Evolutionary conservation across 2,113 vertebrate genomes (phyloP).

Genomic region (Pipra filicauda): DNA sequence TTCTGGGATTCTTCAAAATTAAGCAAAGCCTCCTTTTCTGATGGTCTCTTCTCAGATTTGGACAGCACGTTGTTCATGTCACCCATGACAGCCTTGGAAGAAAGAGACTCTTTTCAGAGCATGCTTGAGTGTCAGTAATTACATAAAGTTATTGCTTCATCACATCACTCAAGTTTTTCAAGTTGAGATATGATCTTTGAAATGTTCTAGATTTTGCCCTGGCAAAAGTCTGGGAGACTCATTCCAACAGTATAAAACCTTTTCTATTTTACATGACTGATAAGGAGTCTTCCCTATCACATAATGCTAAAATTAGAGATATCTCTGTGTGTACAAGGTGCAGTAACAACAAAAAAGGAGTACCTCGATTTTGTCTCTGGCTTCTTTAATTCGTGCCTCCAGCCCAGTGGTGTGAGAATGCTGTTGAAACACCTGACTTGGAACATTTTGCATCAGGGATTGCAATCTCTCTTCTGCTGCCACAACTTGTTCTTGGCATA

Average conservation of each 20-base stretch:
- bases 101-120: constrained; percentile 3
- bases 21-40: constrained; percentile 36
- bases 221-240: neutral
- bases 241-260: neutral
- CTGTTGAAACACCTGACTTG: constrained; percentile 77
- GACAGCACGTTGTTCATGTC: constrained; percentile 9
- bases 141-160: neutral
- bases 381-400: constrained; percentile 77
- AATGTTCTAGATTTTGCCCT: neutral
- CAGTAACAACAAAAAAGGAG: neutral
- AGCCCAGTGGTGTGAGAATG: constrained; percentile 72
- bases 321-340: neutral
- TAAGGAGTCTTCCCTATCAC: neutral
- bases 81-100: constrained; percentile 53
- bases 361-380: constrained; percentile 84
- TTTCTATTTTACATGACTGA: neutral
- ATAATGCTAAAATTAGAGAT: neutral
- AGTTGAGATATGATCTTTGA: neutral
- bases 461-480: constrained; percentile 84
- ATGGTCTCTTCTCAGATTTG: neutral
- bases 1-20: constrained; percentile 68
- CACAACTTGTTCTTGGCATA: constrained; percentile 81
- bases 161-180: neutral
- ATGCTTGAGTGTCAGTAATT: neutral
- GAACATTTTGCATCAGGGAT: constrained; percentile 69